Conservation (phyloP, 2,888 invertebrate genomes). For the Heteromurus nitidus region DNA sequence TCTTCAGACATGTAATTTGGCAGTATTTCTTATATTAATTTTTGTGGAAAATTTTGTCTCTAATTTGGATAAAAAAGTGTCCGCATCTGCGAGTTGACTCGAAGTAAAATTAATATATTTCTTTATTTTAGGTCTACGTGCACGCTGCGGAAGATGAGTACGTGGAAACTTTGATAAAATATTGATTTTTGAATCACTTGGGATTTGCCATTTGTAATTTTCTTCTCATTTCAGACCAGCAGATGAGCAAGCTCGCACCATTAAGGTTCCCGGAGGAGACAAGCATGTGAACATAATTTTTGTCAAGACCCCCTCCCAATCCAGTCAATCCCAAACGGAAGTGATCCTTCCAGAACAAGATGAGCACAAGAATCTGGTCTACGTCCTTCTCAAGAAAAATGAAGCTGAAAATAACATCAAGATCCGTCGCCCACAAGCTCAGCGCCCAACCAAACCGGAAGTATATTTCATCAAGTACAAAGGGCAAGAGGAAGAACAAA, state of each 20-base stretch:
- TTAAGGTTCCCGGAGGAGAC: slow-evolving; percentile 59
- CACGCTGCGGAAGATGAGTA: slow-evolving; percentile 44
- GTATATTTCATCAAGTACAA: slow-evolving; percentile 49
- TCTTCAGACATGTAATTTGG: slow-evolving; percentile 27
- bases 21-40: too few relatives aligned
- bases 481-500: slow-evolving; percentile 47
- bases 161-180: too few relatives aligned
- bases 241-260: slow-evolving; percentile 31
- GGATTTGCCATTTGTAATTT: not conserved
- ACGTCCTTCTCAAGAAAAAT: slow-evolving; percentile 44
- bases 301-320: slow-evolving; percentile 52
- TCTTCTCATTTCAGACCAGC: slow-evolving; percentile 23
- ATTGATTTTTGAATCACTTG: not conserved
- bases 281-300: slow-evolving; percentile 65
- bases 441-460: slow-evolving; percentile 15
- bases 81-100: slow-evolving; percentile 6
- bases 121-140: too few relatives aligned
- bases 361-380: slow-evolving; percentile 43
- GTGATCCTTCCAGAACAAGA: slow-evolving; percentile 49
- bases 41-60: too few relatives aligned
- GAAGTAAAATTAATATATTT: too few relatives aligned
- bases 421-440: slow-evolving; percentile 36
- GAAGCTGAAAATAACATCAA: slow-evolving; percentile 43
- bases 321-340: slow-evolving; percentile 29
- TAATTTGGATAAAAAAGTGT: not conserved